phyloP scores from a whole-genome alignment of 1,140 invertebrate genomes.

The Ips typographus region DNA sequence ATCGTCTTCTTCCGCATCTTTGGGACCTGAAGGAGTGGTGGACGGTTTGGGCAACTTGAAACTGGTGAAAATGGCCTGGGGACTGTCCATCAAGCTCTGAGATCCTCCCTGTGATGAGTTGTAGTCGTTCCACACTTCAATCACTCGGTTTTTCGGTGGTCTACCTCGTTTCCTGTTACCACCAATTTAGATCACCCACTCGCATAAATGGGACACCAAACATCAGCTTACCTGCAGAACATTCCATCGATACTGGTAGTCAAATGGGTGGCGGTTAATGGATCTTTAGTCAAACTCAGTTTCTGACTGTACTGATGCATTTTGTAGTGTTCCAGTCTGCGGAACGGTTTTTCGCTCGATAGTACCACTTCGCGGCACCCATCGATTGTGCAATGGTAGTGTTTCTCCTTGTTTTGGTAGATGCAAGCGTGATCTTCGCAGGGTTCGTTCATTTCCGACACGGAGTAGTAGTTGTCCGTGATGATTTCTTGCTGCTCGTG shows the following conservation, averaged over 20 bases:
- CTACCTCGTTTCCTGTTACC: slow-evolving; percentile 74
- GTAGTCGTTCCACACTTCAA: slow-evolving; percentile 85
- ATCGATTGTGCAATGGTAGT: slow-evolving; percentile 88
- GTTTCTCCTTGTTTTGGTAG: slow-evolving; percentile 75
- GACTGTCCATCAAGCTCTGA: slow-evolving; percentile 61
- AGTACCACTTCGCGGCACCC: slow-evolving; percentile 84
- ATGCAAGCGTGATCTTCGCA: slow-evolving; percentile 72
- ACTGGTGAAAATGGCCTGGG: slow-evolving; percentile 90
- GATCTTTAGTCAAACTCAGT: slow-evolving; percentile 57
- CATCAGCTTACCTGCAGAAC: slow-evolving; percentile 62
- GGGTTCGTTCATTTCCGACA: slow-evolving; percentile 61
- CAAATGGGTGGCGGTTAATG: slow-evolving; percentile 63
- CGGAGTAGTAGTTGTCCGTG: slow-evolving; percentile 76
- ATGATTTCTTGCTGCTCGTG: slow-evolving; percentile 86
- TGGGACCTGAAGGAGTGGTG: slow-evolving; percentile 54
- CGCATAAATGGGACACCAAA: too few relatives aligned
- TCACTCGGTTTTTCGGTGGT: slow-evolving; percentile 88
- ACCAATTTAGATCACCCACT: too few relatives aligned
- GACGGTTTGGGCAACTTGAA: slow-evolving; percentile 84
- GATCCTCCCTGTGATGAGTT: slow-evolving; percentile 56
- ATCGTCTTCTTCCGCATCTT: slow-evolving; percentile 53
- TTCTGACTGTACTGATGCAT: slow-evolving; percentile 72
- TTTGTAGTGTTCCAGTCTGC: slow-evolving; percentile 85
- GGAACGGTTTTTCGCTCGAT: slow-evolving; percentile 80
- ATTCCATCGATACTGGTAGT: slow-evolving; percentile 80